Evolutionary conservation across 2,797 vertebrate species (phyloP).

Genomic region (Otus scops): DNA sequence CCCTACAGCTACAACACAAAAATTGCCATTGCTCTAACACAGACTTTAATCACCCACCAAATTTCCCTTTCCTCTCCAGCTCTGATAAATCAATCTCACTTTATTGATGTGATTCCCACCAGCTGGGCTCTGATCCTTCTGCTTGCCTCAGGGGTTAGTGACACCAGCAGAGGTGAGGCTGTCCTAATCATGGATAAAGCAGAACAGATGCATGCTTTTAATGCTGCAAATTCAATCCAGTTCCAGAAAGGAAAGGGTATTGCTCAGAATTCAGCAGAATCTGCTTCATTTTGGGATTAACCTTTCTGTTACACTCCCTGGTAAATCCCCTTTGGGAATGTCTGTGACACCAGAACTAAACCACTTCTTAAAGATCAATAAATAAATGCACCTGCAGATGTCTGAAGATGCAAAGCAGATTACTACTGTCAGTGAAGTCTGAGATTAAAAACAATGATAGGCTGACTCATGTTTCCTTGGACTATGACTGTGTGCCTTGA

Average conservation of each 20-base stretch:
- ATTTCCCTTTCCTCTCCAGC: not conserved
- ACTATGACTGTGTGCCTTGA: not conserved
- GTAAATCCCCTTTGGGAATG: not conserved
- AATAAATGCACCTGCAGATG: not conserved
- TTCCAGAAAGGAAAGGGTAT: not conserved
- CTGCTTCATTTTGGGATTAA: not conserved
- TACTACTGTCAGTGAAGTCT: not conserved
- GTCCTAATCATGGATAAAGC: not conserved
- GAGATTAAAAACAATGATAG: not conserved
- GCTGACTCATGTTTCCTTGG: not conserved
- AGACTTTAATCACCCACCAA: not conserved
- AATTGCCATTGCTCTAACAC: not conserved
- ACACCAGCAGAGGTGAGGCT: not conserved
- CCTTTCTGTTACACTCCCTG: not conserved
- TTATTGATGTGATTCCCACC: not conserved
- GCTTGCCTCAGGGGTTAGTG: not conserved
- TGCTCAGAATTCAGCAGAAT: not conserved
- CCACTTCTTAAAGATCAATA: not conserved
- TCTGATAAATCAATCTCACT: not conserved
- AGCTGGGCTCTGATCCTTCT: not conserved
- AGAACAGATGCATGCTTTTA: not conserved
- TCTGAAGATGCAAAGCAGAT: not conserved
- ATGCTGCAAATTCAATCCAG: not conserved
- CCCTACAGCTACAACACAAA: not conserved
- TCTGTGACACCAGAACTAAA: not conserved